Base-by-base conservation (phyloP, 2,113 vertebrate species). In the Microtus ochrogaster region DNA sequence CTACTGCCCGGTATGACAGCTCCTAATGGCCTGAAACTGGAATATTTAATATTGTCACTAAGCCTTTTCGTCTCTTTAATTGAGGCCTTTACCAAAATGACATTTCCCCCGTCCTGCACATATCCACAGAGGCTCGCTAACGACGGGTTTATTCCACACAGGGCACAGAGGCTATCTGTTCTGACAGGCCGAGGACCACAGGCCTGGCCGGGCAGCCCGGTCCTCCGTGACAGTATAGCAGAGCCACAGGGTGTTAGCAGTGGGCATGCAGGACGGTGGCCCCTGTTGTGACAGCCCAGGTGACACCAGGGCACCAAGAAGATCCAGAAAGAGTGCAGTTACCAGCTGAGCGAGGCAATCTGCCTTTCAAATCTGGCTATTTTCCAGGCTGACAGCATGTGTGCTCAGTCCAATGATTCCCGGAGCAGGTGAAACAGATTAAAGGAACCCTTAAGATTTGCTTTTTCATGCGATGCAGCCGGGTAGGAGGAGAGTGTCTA, bases 11-110 rank as follows among this genome's bases (percentile, higher is more conserved):
- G 5, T 39, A 33, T 47, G 55, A 87, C 90, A 95, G 17, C 63
- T 91, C 83, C 63, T 78, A 92, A 86, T 39, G 26, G 52, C 47
- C 87, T 74, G 79, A 85, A 70, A 77, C 76, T 91, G 84, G 61
- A 88, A 78, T 97, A 55, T 82, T 97, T 92, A 90, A 94, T 97
- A 88, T 36, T 94, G 70, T 88, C 66, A 52, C 63, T 49, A 44
- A 83, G 47, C 70, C 83, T 94, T 94, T 94, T 86, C 89, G 77
- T 96, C 85, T 77, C 91, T 93, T 89, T 97, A 93, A 91, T 78
- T 85, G 94, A 97, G 41, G 47, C 87, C 66, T 96, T 96, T 94
- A 82, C 81, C 44, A 47, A 88, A 70, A 90, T 94, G 96, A 92
- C 90, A 70, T 90, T 82, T 92, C 82, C 72, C 70, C n/a, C 83